These are phyloP conservation scores for Bubo scandiacus DNA, from an alignment of 2,113 vertebrate species.

Conservation along the genomic window DNA sequence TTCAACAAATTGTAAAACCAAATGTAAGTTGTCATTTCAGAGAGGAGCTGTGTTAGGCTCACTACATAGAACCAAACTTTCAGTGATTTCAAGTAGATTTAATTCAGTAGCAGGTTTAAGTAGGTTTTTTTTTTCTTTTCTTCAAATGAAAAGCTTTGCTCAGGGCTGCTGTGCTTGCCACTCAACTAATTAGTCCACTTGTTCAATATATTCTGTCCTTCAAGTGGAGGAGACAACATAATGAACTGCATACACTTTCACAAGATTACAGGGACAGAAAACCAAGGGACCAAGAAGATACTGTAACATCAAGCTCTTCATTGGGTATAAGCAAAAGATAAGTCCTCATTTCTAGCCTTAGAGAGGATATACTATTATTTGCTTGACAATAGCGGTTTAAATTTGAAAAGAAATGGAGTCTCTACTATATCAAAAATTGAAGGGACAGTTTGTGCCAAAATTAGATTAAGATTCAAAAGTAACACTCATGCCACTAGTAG, in stretches of 20 bases:
- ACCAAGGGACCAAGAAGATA: not conserved
- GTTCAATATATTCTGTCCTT: not conserved
- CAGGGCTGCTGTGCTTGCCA: not conserved
- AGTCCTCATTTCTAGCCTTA: not conserved
- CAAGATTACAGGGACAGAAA: not conserved
- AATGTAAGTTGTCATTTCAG: not conserved
- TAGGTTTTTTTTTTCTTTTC: not conserved
- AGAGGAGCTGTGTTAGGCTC: not conserved
- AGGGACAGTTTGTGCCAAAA: not conserved
- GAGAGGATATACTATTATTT: not conserved
- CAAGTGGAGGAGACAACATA: not conserved
- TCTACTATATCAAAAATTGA: not conserved
- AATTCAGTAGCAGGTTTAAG: not conserved
- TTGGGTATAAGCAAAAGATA: fast-evolving
- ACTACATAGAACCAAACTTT: not conserved
- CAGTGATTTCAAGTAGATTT: not conserved
- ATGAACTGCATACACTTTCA: not conserved
- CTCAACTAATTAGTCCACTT: not conserved
- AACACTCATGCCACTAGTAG: not conserved
- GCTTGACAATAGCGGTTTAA: not conserved
- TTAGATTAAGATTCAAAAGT: not conserved
- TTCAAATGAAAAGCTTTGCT: not conserved
- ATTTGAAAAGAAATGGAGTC: not conserved
- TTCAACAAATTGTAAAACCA: not conserved
- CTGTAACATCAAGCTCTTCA: not conserved